phyloP scores from a whole-genome alignment of 2,888 invertebrate genomes.

The Lottia gigantea region DNA sequence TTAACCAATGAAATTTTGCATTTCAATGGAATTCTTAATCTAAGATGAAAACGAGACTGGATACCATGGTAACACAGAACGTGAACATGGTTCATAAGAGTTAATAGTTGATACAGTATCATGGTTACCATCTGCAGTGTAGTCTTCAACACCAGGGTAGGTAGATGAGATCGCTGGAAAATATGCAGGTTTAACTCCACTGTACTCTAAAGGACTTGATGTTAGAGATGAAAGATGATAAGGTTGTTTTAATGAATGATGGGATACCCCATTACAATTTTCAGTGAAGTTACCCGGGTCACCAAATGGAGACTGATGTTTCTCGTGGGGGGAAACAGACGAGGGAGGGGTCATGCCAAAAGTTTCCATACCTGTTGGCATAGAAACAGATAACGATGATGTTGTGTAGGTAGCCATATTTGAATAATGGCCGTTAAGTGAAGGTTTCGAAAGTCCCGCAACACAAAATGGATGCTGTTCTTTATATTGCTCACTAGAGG shows the following conservation, averaged over 20 bases:
- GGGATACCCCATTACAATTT: constrained; percentile 1
- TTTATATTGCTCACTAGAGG: constrained; percentile 81
- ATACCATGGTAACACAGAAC: constrained; percentile 39
- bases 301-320: constrained; percentile 62
- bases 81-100: constrained; percentile 33
- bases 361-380: constrained; percentile 52
- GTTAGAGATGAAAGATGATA: constrained; percentile 8
- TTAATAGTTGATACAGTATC: constrained; percentile 22
- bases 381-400: constrained; percentile 36
- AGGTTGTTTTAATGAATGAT: constrained; percentile 15
- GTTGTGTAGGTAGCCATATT: constrained; percentile 21
- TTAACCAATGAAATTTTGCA: too few species aligned
- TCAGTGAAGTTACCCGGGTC: constrained; percentile 22
- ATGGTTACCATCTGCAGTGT: constrained; percentile 28
- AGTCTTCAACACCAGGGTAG: constrained; percentile 13
- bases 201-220: neutral
- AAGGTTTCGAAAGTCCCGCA: neutral
- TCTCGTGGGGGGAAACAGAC: constrained; percentile 94
- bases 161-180: constrained; percentile 18
- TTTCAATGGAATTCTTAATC: neutral
- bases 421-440: neutral
- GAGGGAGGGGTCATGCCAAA: constrained; percentile 94
- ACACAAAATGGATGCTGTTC: constrained; percentile 34
- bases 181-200: constrained; percentile 8
- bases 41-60: constrained; percentile 22